Evolutionary conservation across 2,113 vertebrate species (phyloP), one percentile per base, ranked within the genome.

Genomic region (Poecile atricapillus): DNA sequence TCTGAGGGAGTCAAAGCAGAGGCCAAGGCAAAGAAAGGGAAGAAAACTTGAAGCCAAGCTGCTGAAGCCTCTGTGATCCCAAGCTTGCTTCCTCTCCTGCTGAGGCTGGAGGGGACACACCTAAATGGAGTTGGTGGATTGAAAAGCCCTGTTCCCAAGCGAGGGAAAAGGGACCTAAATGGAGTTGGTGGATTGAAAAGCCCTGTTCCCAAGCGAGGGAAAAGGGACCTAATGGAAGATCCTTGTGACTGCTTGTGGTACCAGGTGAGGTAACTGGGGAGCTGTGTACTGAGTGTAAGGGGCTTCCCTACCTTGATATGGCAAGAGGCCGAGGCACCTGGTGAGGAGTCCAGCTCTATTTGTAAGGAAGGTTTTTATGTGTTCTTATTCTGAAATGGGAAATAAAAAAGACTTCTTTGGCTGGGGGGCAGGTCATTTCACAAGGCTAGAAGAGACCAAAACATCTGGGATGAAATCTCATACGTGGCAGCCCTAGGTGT

Each of bases 261-360:
- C 22, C 7, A 37, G 24, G 31, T 44, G 58, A 43, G 21, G 15
- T 62, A 50, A 23, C 20, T 39, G 47, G 11, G 15, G 23, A 93
- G 25, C 52, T 81, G 55, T 27, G 21, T 18, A 13, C 5, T 22
- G 21, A 28, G 27, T 6, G 25, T 43, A 13, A 37, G 65, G 59
- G 17, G 24, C 39, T 62, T 81, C 23, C 3, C 18, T 46, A 1
- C 30, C 35, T 19, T 37, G 46, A 2, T 13, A 13, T 0, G 0
- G 11, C 44, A 13, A 28, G 74, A 50, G 21, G 25, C 23, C 8
- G 17, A 62, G 39, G 44, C 49, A 73, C 5, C 7, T 33, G 20
- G 5, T 43, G 56, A 71, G 24, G 24, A 47, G 23, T 53, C n/a
- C 43, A 67, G 14, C 78, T 88, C 25, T 70, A 0, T 43, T 50